These are phyloP conservation scores for Apoda limacodes DNA, from an alignment of 2,888 invertebrate species.

Conservation along the genomic window DNA sequence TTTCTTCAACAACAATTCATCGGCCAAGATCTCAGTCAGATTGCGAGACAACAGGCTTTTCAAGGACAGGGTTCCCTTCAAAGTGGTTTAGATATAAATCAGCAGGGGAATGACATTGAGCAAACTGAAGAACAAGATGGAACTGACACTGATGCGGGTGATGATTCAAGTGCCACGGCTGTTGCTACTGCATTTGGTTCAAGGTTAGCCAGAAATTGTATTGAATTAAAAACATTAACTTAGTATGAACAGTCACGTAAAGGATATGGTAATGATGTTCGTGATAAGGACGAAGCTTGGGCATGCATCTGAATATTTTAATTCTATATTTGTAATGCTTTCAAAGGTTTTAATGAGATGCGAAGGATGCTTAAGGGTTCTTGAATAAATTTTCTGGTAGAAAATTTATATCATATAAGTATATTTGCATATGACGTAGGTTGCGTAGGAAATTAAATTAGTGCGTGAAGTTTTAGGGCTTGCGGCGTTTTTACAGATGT, in stretches of 20 bases:
- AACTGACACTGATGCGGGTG: constrained; percentile 26
- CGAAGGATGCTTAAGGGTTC: too few species aligned
- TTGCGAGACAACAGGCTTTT: constrained; percentile 19
- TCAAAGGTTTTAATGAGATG: too few species aligned
- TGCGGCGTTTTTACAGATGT: too few species aligned
- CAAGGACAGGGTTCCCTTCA: constrained; percentile 28
- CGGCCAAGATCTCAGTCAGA: constrained; percentile 8
- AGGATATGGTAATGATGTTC: constrained; percentile 20
- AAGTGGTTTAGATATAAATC: constrained; percentile 48
- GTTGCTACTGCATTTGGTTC: constrained; percentile 57
- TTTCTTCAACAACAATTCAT: constrained; percentile 7
- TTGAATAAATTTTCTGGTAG: too few species aligned
- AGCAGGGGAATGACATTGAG: constrained; percentile 48
- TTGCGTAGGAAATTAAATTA: too few species aligned
- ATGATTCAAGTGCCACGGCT: constrained; percentile 40
- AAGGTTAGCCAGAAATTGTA: constrained; percentile 38
- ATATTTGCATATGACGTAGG: too few species aligned
- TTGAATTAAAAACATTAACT: constrained; percentile 27
- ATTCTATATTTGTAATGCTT: too few species aligned
- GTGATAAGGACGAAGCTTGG: constrained; percentile 15
- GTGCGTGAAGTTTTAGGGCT: too few species aligned
- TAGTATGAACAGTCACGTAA: constrained; percentile 18
- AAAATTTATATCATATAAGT: too few species aligned
- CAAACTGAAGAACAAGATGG: constrained; percentile 30
- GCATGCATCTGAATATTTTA: too few species aligned